Base-by-base conservation (phyloP, 2,797 vertebrate genomes). In the Astyanax mexicanus region DNA sequence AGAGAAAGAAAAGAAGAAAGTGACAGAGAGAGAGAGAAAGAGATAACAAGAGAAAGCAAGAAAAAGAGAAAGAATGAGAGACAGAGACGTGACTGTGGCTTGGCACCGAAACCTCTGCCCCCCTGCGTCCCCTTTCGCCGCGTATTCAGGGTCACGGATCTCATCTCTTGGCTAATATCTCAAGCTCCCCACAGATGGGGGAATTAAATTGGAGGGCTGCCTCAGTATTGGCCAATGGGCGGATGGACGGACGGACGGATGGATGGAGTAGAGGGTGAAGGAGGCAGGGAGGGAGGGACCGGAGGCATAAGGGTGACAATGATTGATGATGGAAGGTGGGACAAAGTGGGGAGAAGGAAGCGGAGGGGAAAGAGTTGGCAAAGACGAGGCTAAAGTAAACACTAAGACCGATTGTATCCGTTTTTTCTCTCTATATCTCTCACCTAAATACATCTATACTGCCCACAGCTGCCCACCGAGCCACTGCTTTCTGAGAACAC, bases 101-200 rank as follows among this genome's bases (percentile, higher is more conserved):
- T 45, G 47, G 69, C 66, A 76, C 1, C 29, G 67, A 74, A 42
- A 47, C 58, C 80, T 45, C 11, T 11, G 21, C 45, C 52, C 11
- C 32, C 32, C 57, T 51, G 17, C 86, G 86, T 86, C 69, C 80
- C 86, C 84, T 78, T 84, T 71, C 84, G 74, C 89, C 93, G 86
- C 81, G 90, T 94, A 94, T 94, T 93, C 93, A 90, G 90, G 90
- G 89, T 92, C 93, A 93, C 92, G 93, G 92, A 93, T 94, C 91
- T 93, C 93, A 94, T 94, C 91, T 93, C 92, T 91, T 83, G 84
- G 89, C 89, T 93, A 91, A 93, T 93, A 91, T 93, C 91, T 93
- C 89, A 90, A 92, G 91, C 89, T 83, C 83, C 87, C 80, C 87
- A 86, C 90, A 91, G 93, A 93, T 91, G 90, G 90, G 52, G 84